phyloP scores from a whole-genome alignment of 2,113 vertebrate genomes.

The Percopsis transmontana region DNA sequence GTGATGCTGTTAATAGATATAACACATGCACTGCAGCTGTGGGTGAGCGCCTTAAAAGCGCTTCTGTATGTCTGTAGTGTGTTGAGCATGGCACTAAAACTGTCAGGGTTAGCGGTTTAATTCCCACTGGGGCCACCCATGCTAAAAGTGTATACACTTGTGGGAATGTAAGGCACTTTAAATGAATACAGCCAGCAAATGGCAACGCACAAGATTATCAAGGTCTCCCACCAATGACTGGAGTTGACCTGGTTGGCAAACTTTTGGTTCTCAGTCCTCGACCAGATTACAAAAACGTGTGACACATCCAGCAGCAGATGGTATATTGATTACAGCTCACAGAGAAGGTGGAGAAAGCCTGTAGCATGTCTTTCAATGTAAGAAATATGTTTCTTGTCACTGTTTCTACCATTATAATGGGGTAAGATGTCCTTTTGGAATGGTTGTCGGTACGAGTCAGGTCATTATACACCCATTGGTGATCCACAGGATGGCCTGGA shows the following conservation, averaged over 20 bases:
- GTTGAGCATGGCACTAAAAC: background rate
- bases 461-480: too few species aligned
- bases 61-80: background rate
- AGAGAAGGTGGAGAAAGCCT: background rate
- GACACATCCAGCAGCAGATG: constrained; percentile 1
- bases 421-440: background rate
- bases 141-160: background rate
- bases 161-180: background rate
- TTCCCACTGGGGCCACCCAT: background rate
- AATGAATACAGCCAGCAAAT: background rate
- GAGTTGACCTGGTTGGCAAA: constrained; percentile 35
- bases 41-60: background rate
- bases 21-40: background rate
- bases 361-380: background rate
- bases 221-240: constrained; percentile 26
- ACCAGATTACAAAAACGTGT: constrained; percentile 20
- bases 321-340: constrained; percentile 3
- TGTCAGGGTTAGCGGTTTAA: background rate
- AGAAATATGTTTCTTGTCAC: background rate
- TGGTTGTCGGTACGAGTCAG: background rate
- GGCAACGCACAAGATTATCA: constrained; percentile 27
- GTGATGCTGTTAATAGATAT: background rate
- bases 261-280: constrained; percentile 6
- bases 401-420: background rate
- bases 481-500: too few species aligned